phyloP scores from a whole-genome alignment of 2,113 vertebrate genomes.

The Hemibagrus wyckioides region DNA sequence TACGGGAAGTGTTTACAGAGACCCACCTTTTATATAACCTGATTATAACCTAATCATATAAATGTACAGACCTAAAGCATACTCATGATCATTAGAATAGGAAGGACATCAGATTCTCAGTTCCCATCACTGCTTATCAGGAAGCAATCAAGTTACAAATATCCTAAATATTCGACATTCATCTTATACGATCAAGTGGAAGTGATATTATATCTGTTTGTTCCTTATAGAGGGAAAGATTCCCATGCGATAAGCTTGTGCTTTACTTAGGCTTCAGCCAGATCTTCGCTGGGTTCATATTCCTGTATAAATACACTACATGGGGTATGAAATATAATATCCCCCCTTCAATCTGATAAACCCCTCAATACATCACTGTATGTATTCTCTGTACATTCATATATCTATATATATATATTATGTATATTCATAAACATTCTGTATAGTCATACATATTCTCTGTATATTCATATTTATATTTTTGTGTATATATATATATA shows the following conservation, averaged over 20 bases:
- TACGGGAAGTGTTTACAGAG: background rate
- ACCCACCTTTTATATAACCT: background rate
- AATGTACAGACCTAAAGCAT: background rate
- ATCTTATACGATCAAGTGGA: background rate
- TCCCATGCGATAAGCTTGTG: background rate
- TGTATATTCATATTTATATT: too few relatives aligned
- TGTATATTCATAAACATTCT: too few relatives aligned
- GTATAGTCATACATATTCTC: too few relatives aligned
- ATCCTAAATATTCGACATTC: background rate
- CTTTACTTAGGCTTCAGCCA: background rate
- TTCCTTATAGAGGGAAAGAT: background rate
- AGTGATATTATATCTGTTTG: background rate
- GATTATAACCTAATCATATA: background rate
- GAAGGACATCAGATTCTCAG: background rate
- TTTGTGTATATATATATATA: too few relatives aligned
- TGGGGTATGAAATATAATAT: background rate
- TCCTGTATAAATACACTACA: background rate
- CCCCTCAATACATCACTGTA: too few relatives aligned
- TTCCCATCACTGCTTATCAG: background rate
- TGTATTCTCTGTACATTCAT: too few relatives aligned
- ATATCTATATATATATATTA: too few relatives aligned
- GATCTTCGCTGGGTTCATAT: background rate
- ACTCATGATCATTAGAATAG: conserved; percentile 5
- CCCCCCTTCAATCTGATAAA: too few relatives aligned
- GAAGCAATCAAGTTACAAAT: background rate